These are phyloP conservation scores for Pseudococcus jackbeardsleyi DNA, from an alignment of 2,888 invertebrate genomes.

Conservation along the genomic window DNA sequence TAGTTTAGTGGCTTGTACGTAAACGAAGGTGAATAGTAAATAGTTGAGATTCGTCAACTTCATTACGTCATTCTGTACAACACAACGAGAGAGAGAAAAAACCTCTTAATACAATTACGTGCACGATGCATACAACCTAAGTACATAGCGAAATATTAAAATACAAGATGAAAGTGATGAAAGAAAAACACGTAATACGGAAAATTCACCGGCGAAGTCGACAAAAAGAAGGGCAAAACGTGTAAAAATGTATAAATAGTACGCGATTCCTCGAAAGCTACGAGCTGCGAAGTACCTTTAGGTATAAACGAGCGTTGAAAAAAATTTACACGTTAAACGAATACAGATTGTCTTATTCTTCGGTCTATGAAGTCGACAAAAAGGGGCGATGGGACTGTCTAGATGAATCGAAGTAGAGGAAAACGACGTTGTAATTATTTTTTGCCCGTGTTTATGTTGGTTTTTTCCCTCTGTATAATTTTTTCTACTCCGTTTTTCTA, in stretches of 20 bases:
- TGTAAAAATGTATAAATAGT: not conserved
- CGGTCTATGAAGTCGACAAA: not conserved
- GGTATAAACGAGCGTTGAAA: not conserved
- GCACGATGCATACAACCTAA: not conserved
- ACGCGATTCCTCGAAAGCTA: not conserved
- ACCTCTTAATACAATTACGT: not conserved
- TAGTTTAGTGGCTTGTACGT: conserved; percentile 32
- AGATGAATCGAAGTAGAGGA: not conserved
- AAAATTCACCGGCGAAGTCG: not conserved
- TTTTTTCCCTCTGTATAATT: conserved; percentile 1
- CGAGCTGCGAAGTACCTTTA: not conserved
- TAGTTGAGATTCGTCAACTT: conserved; percentile 46
- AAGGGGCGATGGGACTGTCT: not conserved
- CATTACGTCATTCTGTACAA: conserved; percentile 54
- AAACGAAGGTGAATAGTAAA: conserved; percentile 43
- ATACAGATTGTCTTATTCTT: conserved; percentile 32
- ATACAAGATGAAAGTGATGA: not conserved
- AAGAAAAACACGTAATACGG: not conserved
- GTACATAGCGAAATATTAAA: not conserved
- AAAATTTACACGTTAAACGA: conserved; percentile 19
- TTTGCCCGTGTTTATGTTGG: not conserved
- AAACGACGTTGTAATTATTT: conserved; percentile 38
- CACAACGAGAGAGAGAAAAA: not conserved
- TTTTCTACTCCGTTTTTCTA: not conserved
- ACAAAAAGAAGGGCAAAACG: not conserved